Base-by-base conservation (phyloP, 1,140 invertebrate species). In the Atta cephalotes region DNA sequence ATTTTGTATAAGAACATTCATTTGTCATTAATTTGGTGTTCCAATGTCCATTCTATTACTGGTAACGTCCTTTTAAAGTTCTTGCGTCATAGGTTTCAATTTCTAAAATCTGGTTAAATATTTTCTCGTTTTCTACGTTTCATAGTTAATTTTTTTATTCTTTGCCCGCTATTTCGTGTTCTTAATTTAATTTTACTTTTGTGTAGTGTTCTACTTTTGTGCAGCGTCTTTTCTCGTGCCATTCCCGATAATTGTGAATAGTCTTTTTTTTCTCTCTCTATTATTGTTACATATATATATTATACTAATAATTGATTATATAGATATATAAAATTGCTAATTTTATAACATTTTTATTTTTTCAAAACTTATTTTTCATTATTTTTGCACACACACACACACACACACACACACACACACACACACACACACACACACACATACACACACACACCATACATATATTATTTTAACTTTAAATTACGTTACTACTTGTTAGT, bases 1-100 rank as follows among this genome's bases (percentile, higher is more conserved):
- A 89, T 88, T 62, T 88, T 74, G 60, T 39, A n/a, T 49, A 62
- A 58, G 39, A 39, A 35, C 2, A n/a, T 70, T 74, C 65, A 89
- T 89, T 89, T 85, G 63, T 88, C 78, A 88, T 74, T 63, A 31
- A 10, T 31, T 78, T 25, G 16, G 25, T 68, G 60, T 62, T 74
- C 45, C 72, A 87, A 39, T 82, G 35, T 21, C 14, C 53, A 58
- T 66, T 72, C 72, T 58, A 3, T 74, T 49, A 53, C 16, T 70
- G 31, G 65, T 87, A 79, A 80, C 62, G 77, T 86, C 45, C 12
- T 49, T 74, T 63, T 68, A 66, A 66, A 72, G 25, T 45, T 51
- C 9, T 6, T 87, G 35, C 18, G 62, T 56, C 84, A 66, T 12
- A 14, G 0, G 18, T n/a, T 39, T 39, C 35, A 25, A 56, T 76